These are phyloP conservation scores for Chaetogeoica ovagalla DNA, from an alignment of 2,888 invertebrate genomes.

Conservation along the genomic window DNA sequence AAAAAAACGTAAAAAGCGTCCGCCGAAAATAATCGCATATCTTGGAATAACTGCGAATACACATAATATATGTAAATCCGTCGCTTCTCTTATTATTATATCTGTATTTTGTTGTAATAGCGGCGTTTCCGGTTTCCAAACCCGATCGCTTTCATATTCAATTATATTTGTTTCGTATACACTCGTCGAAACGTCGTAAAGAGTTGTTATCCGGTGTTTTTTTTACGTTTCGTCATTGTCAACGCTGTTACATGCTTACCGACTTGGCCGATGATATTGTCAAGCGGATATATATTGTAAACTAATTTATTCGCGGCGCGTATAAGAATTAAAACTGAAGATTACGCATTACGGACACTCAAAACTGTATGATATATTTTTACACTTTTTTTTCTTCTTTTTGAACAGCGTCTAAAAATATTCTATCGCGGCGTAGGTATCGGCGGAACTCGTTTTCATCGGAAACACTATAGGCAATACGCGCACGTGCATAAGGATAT, in stretches of 20 bases:
- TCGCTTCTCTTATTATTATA: background rate
- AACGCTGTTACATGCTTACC: conserved; percentile 7
- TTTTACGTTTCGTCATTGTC: conserved; percentile 17
- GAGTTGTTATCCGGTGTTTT: conserved; percentile 34
- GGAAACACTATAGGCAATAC: background rate
- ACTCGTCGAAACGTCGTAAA: background rate
- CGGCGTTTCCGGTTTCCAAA: conserved; percentile 37
- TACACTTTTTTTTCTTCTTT: background rate
- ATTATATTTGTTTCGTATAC: background rate
- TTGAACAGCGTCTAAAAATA: background rate
- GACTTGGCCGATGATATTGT: background rate
- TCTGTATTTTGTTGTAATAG: background rate
- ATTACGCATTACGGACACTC: background rate
- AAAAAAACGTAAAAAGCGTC: background rate
- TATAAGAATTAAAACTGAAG: background rate
- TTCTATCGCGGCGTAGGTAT: background rate
- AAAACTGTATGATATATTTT: background rate
- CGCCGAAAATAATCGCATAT: background rate
- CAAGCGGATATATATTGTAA: too few species aligned
- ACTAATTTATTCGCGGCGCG: too few species aligned
- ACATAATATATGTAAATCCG: too few species aligned
- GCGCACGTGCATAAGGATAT: too few species aligned
- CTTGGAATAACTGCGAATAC: background rate
- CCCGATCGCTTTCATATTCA: conserved; percentile 40
- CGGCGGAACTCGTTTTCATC: conserved; percentile 3